These are phyloP conservation scores for Drosophila subpulchrella DNA, from an alignment of 1,140 invertebrate genomes.

Conservation along the genomic window DNA sequence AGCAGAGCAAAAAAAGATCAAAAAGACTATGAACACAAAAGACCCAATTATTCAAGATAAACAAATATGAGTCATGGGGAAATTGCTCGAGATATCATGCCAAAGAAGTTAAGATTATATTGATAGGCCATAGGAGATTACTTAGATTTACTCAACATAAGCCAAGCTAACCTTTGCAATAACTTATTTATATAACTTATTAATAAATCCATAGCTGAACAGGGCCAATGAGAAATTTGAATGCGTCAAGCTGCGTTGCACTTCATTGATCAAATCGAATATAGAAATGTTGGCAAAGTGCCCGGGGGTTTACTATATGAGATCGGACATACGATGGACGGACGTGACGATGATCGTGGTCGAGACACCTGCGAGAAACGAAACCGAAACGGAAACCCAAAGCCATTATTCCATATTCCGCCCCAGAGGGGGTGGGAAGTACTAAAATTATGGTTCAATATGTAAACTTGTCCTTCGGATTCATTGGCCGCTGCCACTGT, in stretches of 20 bases:
- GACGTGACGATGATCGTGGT: slow-evolving; percentile 33
- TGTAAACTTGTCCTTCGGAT: slow-evolving; percentile 45
- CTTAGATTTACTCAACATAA: not conserved
- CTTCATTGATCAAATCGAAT: slow-evolving; percentile 42
- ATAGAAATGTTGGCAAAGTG: slow-evolving; percentile 25
- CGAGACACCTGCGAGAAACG: slow-evolving; percentile 42
- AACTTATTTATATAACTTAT: not conserved
- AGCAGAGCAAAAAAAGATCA: not conserved
- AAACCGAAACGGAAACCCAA: slow-evolving; percentile 42
- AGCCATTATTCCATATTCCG: slow-evolving; percentile 31
- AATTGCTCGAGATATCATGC: not conserved
- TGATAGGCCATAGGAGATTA: not conserved
- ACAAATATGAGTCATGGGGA: slow-evolving; percentile 2
- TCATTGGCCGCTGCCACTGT: not conserved
- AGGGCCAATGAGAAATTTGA: slow-evolving; percentile 31
- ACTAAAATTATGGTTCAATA: slow-evolving; percentile 41
- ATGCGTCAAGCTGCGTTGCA: slow-evolving; percentile 49
- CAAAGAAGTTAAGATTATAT: not conserved
- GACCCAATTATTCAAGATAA: not conserved
- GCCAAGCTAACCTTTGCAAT: not conserved
- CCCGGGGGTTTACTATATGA: slow-evolving; percentile 21
- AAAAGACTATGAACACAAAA: not conserved
- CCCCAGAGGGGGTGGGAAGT: not conserved
- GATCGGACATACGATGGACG: slow-evolving; percentile 24
- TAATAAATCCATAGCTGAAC: slow-evolving; percentile 9